Evolutionary conservation across 2,797 vertebrate species (phyloP).

Genomic region (Cichlasoma orientale): DNA sequence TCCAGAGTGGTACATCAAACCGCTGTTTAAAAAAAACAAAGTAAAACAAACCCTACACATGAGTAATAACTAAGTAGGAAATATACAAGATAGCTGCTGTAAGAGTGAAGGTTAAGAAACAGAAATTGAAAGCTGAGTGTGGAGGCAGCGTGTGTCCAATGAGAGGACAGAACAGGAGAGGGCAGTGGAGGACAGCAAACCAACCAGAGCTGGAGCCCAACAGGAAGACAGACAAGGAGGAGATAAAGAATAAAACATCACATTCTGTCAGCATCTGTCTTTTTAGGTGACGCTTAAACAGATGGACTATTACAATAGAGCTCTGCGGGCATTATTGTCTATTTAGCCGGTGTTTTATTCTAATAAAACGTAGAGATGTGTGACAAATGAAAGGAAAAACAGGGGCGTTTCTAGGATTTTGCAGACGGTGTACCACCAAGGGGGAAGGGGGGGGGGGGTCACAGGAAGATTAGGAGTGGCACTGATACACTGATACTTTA

Average conservation of each 20-base stretch:
- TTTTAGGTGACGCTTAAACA: background rate
- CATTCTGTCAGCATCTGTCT: background rate
- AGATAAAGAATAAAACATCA: background rate
- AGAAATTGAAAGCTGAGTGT: background rate
- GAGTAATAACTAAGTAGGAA: background rate
- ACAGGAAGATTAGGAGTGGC: background rate
- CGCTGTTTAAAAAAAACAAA: background rate
- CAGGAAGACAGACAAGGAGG: background rate
- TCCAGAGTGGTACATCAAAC: background rate
- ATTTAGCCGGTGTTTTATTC: background rate
- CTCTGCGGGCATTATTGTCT: background rate
- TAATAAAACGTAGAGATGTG: background rate
- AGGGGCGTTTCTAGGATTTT: background rate
- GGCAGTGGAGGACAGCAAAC: slow-evolving; percentile 75
- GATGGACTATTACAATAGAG: background rate
- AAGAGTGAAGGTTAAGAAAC: background rate
- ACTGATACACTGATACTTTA: too few relatives aligned
- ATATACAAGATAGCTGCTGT: background rate
- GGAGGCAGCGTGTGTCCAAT: background rate
- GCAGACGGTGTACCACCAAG: background rate
- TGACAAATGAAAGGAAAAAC: background rate
- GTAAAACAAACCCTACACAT: background rate
- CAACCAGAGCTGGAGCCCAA: slow-evolving; percentile 31
- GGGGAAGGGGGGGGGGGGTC: too few relatives aligned
- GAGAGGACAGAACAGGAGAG: slow-evolving; percentile 66